A percentile compares a stretch with the other conserved stretches of the same genome.
phyloP scores from a whole-genome alignment of 2,888 invertebrate species.

The Epistrophella euchroma region DNA sequence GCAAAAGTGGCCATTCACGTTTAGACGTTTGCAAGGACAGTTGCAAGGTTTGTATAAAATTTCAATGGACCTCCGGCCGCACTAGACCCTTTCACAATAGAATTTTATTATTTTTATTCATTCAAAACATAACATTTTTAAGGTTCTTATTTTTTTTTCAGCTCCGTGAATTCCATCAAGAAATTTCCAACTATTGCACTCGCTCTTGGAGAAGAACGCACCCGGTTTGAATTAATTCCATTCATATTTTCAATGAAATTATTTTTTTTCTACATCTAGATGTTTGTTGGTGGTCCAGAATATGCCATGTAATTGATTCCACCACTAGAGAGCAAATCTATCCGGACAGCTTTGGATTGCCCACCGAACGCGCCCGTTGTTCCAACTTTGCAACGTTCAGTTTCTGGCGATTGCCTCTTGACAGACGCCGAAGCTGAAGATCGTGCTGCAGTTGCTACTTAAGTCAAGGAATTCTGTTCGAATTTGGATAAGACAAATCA shows the following conservation, averaged over 20 bases:
- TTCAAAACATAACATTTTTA: too few relatives aligned
- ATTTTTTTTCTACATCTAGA: constrained; percentile 78
- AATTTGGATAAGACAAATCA: constrained; percentile 94
- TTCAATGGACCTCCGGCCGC: too few relatives aligned
- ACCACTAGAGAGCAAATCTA: constrained; percentile 97
- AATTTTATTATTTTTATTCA: too few relatives aligned
- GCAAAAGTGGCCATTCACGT: too few relatives aligned
- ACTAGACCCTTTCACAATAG: too few relatives aligned
- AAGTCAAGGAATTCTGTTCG: constrained; percentile 97
- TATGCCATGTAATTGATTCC: constrained; percentile 96
- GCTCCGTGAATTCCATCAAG: constrained; percentile 98
- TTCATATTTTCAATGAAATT: constrained; percentile 84
- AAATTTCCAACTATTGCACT: constrained; percentile 99
- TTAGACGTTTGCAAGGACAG: too few relatives aligned
- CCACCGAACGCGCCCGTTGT: too few relatives aligned
- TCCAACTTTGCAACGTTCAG: constrained; percentile 95
- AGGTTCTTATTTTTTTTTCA: constrained; percentile 82
- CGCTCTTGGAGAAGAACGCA: constrained; percentile 98
- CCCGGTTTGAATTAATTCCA: constrained; percentile 97
- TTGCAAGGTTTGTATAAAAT: too few relatives aligned
- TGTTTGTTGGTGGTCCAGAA: constrained; percentile 98
- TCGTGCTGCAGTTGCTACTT: constrained; percentile 97
- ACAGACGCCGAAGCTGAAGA: constrained; percentile 99
- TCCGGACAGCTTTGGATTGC: too few relatives aligned
- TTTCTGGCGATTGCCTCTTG: constrained; percentile 95